A percentile compares a stretch with the other conserved stretches of the same genome.
These are phyloP conservation scores for Camptogramma bilineatum DNA, from an alignment of 2,888 invertebrate genomes.

Conservation along the genomic window DNA sequence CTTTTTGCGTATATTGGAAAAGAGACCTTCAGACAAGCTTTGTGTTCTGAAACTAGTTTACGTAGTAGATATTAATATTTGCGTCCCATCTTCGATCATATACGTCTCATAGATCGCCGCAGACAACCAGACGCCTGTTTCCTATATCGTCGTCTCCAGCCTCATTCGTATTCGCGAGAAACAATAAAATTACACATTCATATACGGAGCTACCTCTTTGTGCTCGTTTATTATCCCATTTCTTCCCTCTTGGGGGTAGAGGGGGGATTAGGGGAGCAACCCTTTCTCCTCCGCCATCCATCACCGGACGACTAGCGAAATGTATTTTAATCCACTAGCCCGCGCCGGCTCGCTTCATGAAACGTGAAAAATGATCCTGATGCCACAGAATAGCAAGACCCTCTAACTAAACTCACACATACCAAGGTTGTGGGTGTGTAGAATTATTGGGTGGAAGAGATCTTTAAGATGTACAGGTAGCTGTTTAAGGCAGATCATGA, in stretches of 20 bases:
- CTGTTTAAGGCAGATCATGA: too few species aligned
- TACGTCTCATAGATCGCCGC: slow-evolving; percentile 7
- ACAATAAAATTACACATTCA: slow-evolving; percentile 63
- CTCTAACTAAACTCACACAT: slow-evolving; percentile 52
- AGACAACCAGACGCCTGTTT: slow-evolving; percentile 39
- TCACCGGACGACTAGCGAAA: slow-evolving; percentile 77
- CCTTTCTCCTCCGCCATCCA: slow-evolving; percentile 78
- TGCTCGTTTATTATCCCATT: slow-evolving; percentile 53
- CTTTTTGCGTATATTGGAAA: background rate
- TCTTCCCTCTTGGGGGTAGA: slow-evolving; percentile 15
- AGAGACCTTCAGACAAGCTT: background rate
- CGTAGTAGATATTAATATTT: slow-evolving; percentile 10
- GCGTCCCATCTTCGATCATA: too few species aligned
- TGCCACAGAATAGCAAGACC: slow-evolving; percentile 21
- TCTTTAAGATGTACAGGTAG: slow-evolving; percentile 26
- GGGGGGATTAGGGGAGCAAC: slow-evolving; percentile 55
- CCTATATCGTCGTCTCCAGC: slow-evolving; percentile 31
- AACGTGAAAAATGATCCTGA: slow-evolving; percentile 83
- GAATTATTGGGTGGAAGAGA: slow-evolving; percentile 29
- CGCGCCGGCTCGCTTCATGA: slow-evolving; percentile 79
- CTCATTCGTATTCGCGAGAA: slow-evolving; percentile 37
- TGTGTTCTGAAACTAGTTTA: slow-evolving; percentile 2
- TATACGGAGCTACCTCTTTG: slow-evolving; percentile 56
- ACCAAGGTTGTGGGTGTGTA: background rate
- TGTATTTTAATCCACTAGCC: slow-evolving; percentile 84